phyloP scores from a whole-genome alignment of 1,140 invertebrate species.

The Globodera ellingtonae region DNA sequence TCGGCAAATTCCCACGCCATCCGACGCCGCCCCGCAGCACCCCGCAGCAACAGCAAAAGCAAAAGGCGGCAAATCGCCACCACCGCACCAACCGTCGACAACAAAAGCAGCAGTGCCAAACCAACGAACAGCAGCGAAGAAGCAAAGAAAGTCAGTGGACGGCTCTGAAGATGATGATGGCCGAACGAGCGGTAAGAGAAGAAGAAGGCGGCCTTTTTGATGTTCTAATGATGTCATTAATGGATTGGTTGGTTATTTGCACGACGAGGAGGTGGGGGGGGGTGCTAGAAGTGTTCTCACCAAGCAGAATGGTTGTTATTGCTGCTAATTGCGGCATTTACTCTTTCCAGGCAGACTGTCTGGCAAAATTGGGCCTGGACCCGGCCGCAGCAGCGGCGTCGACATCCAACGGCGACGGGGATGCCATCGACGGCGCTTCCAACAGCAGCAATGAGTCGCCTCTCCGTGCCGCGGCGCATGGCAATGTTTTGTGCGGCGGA shows the following conservation, averaged over 20 bases:
- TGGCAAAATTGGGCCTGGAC: conserved; percentile 63
- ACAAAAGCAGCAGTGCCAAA: background rate
- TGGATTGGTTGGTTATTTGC: background rate
- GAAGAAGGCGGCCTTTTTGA: background rate
- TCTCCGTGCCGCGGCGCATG: background rate
- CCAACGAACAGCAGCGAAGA: background rate
- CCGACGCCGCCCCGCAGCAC: conserved; percentile 7
- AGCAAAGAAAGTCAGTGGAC: conserved; percentile 57
- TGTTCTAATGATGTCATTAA: background rate
- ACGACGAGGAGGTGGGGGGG: background rate
- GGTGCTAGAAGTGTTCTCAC: too few relatives aligned
- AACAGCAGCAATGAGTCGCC: background rate
- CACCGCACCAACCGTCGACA: background rate
- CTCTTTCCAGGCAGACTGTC: conserved; percentile 54
- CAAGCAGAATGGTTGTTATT: too few relatives aligned
- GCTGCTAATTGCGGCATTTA: background rate
- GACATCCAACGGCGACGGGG: conserved; percentile 22
- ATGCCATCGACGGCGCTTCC: background rate
- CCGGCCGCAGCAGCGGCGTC: conserved; percentile 19
- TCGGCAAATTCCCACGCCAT: background rate
- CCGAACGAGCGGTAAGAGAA: conserved; percentile 48
- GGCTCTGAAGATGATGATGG: conserved; percentile 65
- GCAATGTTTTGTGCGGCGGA: conserved; percentile 19
- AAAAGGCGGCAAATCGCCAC: background rate
- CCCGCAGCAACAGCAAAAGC: background rate